These are phyloP conservation scores for Ceraclea dissimilis DNA, from an alignment of 2,888 invertebrate species.

Conservation along the genomic window DNA sequence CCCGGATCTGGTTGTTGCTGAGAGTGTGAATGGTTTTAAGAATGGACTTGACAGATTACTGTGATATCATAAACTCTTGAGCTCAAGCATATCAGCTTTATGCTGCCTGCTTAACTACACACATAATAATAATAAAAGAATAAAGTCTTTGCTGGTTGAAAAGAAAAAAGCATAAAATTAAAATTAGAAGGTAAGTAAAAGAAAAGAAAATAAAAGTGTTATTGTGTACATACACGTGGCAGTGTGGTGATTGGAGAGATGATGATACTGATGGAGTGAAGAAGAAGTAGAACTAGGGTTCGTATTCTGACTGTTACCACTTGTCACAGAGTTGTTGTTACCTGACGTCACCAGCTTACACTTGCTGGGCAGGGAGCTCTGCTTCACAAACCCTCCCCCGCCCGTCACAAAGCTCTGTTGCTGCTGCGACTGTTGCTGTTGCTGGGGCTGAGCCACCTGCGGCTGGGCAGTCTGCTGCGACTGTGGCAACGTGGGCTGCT, in stretches of 20 bases:
- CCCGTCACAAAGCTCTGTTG: neutral
- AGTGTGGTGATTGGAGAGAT: neutral
- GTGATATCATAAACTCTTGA: too few species aligned
- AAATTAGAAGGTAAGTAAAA: too few species aligned
- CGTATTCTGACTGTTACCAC: too few species aligned
- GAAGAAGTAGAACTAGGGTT: too few species aligned
- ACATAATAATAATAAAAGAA: too few species aligned
- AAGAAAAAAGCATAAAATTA: too few species aligned
- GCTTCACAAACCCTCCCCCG: neutral
- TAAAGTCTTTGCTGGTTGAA: too few species aligned
- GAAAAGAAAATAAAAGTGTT: neutral
- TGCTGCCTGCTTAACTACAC: too few species aligned
- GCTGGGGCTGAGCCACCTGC: neutral
- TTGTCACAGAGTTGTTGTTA: neutral
- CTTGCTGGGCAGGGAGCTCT: constrained; percentile 17
- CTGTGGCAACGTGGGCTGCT: constrained; percentile 1
- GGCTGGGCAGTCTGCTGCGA: neutral
- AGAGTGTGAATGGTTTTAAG: too few species aligned
- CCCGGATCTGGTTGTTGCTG: too few species aligned
- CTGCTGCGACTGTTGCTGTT: neutral
- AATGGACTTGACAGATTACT: too few species aligned
- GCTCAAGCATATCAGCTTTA: too few species aligned
- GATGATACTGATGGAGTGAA: neutral
- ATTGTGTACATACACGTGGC: neutral
- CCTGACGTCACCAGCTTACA: constrained; percentile 12